Percentiles rank a stretch among this genome's conserved stretches.
These are phyloP conservation scores for Drosophila pallidifrons DNA, from an alignment of 1,140 invertebrate genomes.

Conservation along the genomic window DNA sequence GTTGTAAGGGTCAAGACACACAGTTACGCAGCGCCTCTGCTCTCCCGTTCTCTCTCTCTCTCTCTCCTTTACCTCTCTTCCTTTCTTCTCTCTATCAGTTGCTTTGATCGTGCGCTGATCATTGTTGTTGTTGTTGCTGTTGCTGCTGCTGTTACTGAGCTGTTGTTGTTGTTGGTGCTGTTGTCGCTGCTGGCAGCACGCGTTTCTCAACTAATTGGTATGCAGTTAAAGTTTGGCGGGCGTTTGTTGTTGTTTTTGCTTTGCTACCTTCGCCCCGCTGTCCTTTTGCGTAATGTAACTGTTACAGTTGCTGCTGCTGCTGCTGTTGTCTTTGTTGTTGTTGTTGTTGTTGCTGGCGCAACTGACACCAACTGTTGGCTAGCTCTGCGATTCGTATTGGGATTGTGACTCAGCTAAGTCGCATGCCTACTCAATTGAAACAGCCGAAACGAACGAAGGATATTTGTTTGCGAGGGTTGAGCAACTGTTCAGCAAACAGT, in stretches of 20 bases:
- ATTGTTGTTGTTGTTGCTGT: slow-evolving; percentile 37
- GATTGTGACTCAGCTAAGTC: slow-evolving; percentile 48
- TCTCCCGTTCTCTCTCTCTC: not conserved
- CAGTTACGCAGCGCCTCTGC: slow-evolving; percentile 61
- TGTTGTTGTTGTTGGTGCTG: slow-evolving; percentile 41
- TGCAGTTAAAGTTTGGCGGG: slow-evolving; percentile 78
- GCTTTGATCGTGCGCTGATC: slow-evolving; percentile 64
- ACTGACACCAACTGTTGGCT: slow-evolving; percentile 53
- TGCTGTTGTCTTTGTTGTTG: slow-evolving; percentile 25
- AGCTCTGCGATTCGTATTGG: slow-evolving; percentile 28
- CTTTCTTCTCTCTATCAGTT: slow-evolving; percentile 51
- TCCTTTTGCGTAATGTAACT: slow-evolving; percentile 59
- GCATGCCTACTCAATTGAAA: slow-evolving; percentile 11
- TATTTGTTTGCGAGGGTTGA: slow-evolving; percentile 15
- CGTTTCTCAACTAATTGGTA: slow-evolving; percentile 83
- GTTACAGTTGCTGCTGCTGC: slow-evolving; percentile 55
- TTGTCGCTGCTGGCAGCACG: slow-evolving; percentile 72
- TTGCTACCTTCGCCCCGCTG: slow-evolving; percentile 40
- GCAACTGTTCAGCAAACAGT: slow-evolving; percentile 6
- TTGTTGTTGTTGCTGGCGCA: slow-evolving; percentile 25
- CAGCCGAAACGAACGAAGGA: slow-evolving; percentile 17
- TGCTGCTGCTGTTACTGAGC: slow-evolving; percentile 29
- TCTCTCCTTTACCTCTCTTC: not conserved
- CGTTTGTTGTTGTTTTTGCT: slow-evolving; percentile 61
- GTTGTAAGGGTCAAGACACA: slow-evolving; percentile 80